These are phyloP conservation scores for Python bivittatus DNA, from an alignment of 2,113 vertebrate species.

Conservation along the genomic window DNA sequence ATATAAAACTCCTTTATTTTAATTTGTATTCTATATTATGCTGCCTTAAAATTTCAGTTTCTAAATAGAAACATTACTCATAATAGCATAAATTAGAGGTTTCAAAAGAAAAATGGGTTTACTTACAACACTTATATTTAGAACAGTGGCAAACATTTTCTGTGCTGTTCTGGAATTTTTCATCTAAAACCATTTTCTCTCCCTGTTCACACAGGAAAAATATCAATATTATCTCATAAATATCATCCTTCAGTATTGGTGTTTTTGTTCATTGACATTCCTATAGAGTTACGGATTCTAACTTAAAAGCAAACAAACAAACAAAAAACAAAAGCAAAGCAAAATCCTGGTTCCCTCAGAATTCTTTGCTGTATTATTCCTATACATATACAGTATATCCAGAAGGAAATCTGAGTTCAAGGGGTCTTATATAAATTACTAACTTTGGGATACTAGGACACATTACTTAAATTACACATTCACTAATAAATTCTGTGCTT, in stretches of 20 bases:
- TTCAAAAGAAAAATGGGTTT: background rate
- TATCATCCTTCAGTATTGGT: background rate
- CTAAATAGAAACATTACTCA: background rate
- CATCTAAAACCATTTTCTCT: constrained; percentile 85
- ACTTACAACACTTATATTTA: constrained; percentile 90
- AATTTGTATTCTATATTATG: background rate
- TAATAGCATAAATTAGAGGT: background rate
- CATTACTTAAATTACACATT: background rate
- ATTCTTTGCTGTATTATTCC: background rate
- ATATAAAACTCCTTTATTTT: background rate
- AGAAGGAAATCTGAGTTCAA: background rate
- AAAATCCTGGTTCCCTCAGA: background rate
- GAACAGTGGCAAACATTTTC: constrained; percentile 88
- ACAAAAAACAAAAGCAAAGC: too few species aligned
- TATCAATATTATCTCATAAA: background rate
- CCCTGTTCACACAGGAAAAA: constrained; percentile 73
- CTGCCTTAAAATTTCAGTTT: background rate
- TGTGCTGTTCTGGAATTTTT: constrained; percentile 77
- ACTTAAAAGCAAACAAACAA: background rate
- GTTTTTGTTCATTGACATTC: background rate
- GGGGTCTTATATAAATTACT: background rate
- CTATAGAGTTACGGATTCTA: background rate
- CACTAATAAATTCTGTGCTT: background rate
- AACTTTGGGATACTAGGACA: background rate
- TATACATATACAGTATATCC: background rate